Evolutionary conservation across 2,888 invertebrate species (phyloP), one percentile per base, ranked within the genome.

Genomic region (Pasiphila rectangulata): DNA sequence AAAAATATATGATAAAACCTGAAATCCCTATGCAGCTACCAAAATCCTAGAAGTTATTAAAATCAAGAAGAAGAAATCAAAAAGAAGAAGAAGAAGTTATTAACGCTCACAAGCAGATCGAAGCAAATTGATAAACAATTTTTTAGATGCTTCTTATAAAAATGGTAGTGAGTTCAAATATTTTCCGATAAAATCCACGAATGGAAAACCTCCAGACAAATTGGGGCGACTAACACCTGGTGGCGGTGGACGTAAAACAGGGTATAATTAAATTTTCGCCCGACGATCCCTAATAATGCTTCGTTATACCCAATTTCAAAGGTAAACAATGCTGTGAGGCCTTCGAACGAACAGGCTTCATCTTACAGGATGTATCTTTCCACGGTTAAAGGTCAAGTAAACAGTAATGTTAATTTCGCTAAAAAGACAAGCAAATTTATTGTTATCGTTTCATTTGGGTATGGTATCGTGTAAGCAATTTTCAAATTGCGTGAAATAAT

Each of bases 271-370:
- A 64, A 71, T 70, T 70, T 70, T 63, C 64, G 56, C 47, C 42
- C 51, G 52, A 40, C 54, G 59, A 67, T 60, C 57, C 63, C 61
- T 64, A 58, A 66, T 67, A 73, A 69, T 67, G 55, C 61, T 57
- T 35, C 43, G 60, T 64, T 65, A 67, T 67, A 74, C 69, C 64
- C 70, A 74, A 75, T 76, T 76, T 75, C 68, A 70, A 72, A 77
- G 61, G 67, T 63, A 75, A 76, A 75, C 69, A 75, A 61, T 61
- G 60, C 57, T 46, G 50, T 46, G 36, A 27, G 47, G 40, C 39
- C 46, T n/a, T 47, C 47, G 12, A 34, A 43, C 36, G 21, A 32
- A 34, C 21, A 17, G 23, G 25, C 41, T 38, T 23, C 47, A 47
- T 61, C 62, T 67, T 60, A 56, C 49, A 40, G 20, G 56, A 43